A percentile compares a stretch with the other conserved stretches of the same genome.
These are phyloP conservation scores for Trididemnum clinides DNA, from an alignment of 23 tunicate species.

Conservation along the genomic window DNA sequence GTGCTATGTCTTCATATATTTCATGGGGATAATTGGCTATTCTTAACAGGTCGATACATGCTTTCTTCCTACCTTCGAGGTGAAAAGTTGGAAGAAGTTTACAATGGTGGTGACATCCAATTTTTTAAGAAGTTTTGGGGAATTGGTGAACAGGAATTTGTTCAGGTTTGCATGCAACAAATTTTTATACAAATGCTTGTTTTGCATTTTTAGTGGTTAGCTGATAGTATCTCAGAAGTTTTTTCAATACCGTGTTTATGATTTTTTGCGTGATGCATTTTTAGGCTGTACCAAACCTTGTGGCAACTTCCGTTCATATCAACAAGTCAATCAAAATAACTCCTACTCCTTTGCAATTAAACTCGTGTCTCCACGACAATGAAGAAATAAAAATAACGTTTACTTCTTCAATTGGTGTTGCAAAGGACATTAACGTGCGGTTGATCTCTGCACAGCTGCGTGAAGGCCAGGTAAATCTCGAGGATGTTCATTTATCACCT, in stretches of 20 bases:
- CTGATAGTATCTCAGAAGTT: no score
- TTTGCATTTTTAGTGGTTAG: no score
- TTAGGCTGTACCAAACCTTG: constrained; percentile 65
- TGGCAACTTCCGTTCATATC: constrained; percentile 48
- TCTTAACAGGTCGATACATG: constrained; percentile 58
- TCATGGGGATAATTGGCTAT: no score
- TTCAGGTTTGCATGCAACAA: background rate
- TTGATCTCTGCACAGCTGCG: constrained; percentile 50
- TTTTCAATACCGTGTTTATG: no score
- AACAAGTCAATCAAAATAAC: constrained; percentile 45
- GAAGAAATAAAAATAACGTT: constrained; percentile 21
- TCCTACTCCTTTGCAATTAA: constrained; percentile 30
- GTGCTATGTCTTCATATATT: no score
- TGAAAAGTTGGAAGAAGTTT: constrained; percentile 62
- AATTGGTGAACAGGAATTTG: constrained; percentile 48
- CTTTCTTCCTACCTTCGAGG: constrained; percentile 65
- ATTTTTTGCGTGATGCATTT: constrained; percentile 15
- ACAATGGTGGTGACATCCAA: constrained; percentile 60
- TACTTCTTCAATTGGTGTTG: constrained; percentile 26
- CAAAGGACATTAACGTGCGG: constrained; percentile 32
- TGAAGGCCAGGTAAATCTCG: constrained; percentile 63
- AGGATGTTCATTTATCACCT: no score
- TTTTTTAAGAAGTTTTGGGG: constrained; percentile 79
- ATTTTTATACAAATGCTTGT: no score
- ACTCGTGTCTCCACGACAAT: background rate